These are phyloP conservation scores for Chrysoperla carnea DNA, from an alignment of 1,140 invertebrate species.

Conservation along the genomic window DNA sequence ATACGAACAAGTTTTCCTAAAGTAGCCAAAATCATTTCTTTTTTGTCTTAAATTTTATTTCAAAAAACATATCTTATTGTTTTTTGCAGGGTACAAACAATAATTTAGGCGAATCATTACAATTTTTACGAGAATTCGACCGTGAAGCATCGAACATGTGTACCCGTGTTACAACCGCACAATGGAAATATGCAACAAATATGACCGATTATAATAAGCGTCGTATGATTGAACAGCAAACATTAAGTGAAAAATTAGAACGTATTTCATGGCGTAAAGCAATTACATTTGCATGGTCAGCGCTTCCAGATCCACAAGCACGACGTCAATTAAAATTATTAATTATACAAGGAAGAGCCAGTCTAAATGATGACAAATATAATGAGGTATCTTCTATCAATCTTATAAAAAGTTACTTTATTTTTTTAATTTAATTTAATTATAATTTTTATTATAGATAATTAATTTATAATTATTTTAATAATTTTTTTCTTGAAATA, in stretches of 20 bases:
- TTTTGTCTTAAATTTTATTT: no score
- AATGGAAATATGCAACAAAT: constrained; percentile 65
- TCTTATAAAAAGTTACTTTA: no score
- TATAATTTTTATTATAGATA: no score
- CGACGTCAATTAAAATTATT: constrained; percentile 54
- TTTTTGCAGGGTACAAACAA: constrained; percentile 42
- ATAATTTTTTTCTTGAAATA: no score
- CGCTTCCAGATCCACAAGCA: constrained; percentile 43
- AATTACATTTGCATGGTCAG: constrained; percentile 42
- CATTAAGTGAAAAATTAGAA: constrained; percentile 50
- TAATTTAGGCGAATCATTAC: constrained; percentile 45
- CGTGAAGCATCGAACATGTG: constrained; percentile 52
- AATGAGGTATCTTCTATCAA: constrained; percentile 35
- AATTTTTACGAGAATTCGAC: constrained; percentile 56
- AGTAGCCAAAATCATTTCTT: no score
- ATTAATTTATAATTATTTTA: no score
- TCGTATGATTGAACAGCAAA: constrained; percentile 52
- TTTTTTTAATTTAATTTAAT: no score
- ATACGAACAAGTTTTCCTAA: no score
- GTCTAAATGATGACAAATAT: constrained; percentile 55
- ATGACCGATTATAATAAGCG: constrained; percentile 51
- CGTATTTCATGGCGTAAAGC: constrained; percentile 53
- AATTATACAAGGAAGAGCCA: constrained; percentile 46
- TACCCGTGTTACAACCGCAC: constrained; percentile 42
- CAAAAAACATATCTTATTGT: background rate